phyloP scores from a whole-genome alignment of 2,888 invertebrate species.

The Venustoraphidia nigricollis region DNA sequence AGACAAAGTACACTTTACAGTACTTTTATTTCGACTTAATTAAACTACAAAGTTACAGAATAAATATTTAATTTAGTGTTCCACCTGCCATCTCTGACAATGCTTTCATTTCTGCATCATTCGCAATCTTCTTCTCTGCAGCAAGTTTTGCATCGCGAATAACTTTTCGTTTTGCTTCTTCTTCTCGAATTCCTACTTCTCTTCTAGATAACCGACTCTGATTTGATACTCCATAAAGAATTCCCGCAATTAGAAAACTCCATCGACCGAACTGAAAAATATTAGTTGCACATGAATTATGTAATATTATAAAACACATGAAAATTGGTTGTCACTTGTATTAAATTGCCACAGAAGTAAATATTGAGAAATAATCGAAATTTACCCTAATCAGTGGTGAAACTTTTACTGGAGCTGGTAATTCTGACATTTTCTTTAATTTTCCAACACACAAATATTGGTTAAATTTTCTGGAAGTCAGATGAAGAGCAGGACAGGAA shows the following conservation, averaged over 20 bases:
- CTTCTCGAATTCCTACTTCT: slow-evolving; percentile 46
- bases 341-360: slow-evolving; percentile 1
- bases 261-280: slow-evolving; percentile 59
- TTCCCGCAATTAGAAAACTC: slow-evolving; percentile 56
- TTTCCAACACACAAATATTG: too few relatives aligned
- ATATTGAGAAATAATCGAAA: slow-evolving; percentile 7
- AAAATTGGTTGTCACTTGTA: slow-evolving; percentile 6
- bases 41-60: background rate
- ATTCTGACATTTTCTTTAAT: slow-evolving; percentile 19
- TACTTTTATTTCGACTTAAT: background rate
- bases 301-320: background rate
- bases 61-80: background rate
- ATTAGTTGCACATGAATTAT: background rate
- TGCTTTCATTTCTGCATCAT: slow-evolving; percentile 31
- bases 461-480: too few relatives aligned
- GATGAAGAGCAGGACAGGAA: too few relatives aligned
- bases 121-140: slow-evolving; percentile 48
- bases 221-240: slow-evolving; percentile 61
- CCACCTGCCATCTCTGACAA: slow-evolving; percentile 19
- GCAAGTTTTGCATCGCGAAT: slow-evolving; percentile 56
- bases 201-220: slow-evolving; percentile 51
- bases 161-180: slow-evolving; percentile 49
- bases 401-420: slow-evolving; percentile 57
- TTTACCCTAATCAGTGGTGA: slow-evolving; percentile 68
- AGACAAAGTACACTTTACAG: too few relatives aligned